phyloP scores from a whole-genome alignment of 2,113 vertebrate species.

The Centropus unirufus region DNA sequence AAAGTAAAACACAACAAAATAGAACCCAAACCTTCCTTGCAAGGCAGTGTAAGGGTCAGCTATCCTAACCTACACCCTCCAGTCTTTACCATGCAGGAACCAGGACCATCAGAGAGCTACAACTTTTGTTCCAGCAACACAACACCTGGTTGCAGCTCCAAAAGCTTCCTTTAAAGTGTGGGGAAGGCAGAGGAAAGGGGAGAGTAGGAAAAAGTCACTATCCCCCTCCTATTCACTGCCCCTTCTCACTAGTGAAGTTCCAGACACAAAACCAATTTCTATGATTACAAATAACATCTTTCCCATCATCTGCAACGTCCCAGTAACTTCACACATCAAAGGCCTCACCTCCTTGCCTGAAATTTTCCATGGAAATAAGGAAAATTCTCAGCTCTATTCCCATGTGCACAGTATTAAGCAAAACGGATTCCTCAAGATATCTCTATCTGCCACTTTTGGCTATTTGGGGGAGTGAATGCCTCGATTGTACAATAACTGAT shows the following conservation, averaged over 20 bases:
- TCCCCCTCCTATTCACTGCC: neutral
- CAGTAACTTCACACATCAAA: neutral
- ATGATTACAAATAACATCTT: neutral
- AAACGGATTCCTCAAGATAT: neutral
- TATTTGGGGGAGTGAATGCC: neutral
- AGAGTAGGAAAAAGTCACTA: neutral
- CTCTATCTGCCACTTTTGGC: neutral
- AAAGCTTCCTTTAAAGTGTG: neutral
- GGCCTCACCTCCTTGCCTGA: neutral
- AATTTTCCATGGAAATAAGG: neutral
- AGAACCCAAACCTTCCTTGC: neutral
- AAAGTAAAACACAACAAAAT: neutral
- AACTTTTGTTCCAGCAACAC: neutral
- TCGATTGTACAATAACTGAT: neutral
- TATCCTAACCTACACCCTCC: neutral
- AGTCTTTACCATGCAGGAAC: rapidly evolving
- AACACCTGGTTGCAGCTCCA: neutral
- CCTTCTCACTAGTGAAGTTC: neutral
- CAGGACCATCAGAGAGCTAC: neutral
- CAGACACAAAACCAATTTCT: conserved; percentile 4
- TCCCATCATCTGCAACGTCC: neutral
- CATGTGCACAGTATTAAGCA: neutral
- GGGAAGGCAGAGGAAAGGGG: neutral
- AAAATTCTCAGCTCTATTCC: neutral
- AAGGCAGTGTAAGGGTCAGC: neutral